Conservation (phyloP, 23 tunicate genomes). For the Clavelina lepadiformis region DNA sequence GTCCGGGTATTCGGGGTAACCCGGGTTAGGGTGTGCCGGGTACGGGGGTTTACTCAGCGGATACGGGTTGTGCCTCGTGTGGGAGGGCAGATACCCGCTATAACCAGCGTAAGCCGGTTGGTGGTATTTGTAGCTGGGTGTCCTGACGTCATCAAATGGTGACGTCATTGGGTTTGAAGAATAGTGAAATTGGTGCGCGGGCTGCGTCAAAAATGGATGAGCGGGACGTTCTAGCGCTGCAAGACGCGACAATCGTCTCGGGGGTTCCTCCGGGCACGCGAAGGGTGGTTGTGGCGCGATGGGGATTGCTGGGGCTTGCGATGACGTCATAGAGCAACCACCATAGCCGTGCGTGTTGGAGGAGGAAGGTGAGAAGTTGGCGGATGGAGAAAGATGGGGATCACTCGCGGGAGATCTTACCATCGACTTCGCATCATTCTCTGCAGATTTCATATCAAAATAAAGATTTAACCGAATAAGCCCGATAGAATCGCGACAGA, state of each 20-base stretch:
- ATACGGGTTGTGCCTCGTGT: conserved; percentile 61
- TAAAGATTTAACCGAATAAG: too few relatives aligned
- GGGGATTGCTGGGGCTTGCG: background rate
- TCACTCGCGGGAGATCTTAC: conserved; percentile 5
- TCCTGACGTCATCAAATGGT: conserved; percentile 73
- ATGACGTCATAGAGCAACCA: background rate
- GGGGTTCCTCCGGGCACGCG: background rate
- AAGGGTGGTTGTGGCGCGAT: too few relatives aligned
- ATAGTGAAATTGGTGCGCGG: conserved; percentile 62
- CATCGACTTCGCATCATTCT: conserved; percentile 9
- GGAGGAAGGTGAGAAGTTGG: conserved; percentile 1
- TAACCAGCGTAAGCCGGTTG: conserved; percentile 59
- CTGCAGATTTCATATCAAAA: too few relatives aligned
- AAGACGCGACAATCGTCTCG: background rate
- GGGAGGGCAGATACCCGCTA: conserved; percentile 55
- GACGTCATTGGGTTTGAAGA: conserved; percentile 34
- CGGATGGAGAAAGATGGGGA: background rate
- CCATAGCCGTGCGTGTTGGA: conserved; percentile 4
- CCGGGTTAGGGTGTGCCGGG: conserved; percentile 2
- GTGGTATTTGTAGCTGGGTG: conserved; percentile 62
- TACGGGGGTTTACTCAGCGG: conserved; percentile 48
- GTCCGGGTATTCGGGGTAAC: conserved; percentile 40
- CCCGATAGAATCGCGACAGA: too few relatives aligned
- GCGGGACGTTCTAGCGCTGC: conserved; percentile 9
- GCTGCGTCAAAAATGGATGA: conserved; percentile 17